Percentiles rank a stretch among this genome's conserved stretches.
Evolutionary conservation across 92 coral and sea anemone genomes (phyloP).

Genomic region (Micromussa lordhowensis): DNA sequence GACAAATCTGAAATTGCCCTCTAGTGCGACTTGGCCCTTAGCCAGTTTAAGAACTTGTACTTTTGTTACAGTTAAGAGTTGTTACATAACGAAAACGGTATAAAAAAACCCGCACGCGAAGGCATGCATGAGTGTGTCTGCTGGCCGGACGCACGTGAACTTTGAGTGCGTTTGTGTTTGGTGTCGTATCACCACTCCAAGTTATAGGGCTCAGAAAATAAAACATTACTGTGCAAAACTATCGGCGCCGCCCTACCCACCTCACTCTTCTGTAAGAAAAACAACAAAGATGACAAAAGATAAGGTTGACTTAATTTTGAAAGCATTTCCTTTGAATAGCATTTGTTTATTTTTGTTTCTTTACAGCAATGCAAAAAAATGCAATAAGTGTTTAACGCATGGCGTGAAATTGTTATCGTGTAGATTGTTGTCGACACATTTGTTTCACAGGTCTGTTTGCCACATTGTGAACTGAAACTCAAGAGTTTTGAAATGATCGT

Average conservation of each 20-base stretch:
- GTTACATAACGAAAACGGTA: not conserved
- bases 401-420: not conserved
- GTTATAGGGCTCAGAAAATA: not conserved
- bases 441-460: not conserved
- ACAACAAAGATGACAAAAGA: no score
- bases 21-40: no score
- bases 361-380: not conserved
- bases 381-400: not conserved
- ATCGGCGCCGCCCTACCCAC: not conserved
- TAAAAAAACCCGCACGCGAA: no score
- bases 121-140: no score
- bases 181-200: not conserved
- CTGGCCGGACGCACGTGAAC: no score
- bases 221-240: not conserved
- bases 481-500: no score
- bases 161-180: not conserved
- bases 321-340: no score
- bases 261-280: not conserved
- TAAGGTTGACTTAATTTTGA: no score
- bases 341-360: constrained; percentile 5
- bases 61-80: no score
- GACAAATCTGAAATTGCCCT: no score
- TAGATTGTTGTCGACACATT: not conserved
- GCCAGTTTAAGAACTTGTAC: no score
- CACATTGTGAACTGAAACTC: not conserved